phyloP scores from a whole-genome alignment of 2,797 vertebrate genomes.

The Chrysocyon brachyurus region DNA sequence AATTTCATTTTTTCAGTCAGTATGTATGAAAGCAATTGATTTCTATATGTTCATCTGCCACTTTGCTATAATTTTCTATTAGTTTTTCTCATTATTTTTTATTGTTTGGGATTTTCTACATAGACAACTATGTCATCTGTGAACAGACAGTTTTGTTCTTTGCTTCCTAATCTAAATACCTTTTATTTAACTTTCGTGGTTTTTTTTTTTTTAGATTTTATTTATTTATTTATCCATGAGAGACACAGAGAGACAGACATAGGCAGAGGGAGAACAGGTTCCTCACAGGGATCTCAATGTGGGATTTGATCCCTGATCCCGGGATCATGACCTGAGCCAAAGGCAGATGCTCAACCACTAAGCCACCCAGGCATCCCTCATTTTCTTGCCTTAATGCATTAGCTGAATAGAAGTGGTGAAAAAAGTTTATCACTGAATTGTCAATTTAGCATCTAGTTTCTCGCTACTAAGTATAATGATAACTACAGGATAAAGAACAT shows the following conservation, averaged over 20 bases:
- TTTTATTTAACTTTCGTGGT: not conserved
- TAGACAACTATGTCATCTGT: too few relatives aligned
- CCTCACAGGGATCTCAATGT: too few relatives aligned
- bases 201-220: too few relatives aligned
- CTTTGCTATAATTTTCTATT: not conserved
- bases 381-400: not conserved
- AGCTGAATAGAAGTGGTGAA: not conserved
- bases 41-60: not conserved
- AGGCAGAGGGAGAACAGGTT: too few relatives aligned
- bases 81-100: not conserved
- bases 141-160: not conserved
- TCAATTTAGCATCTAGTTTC: not conserved
- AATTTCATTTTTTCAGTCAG: not conserved
- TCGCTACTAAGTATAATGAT: not conserved
- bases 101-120: not conserved
- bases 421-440: not conserved
- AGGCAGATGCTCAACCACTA: too few relatives aligned
- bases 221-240: too few relatives aligned
- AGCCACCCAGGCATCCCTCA: not conserved
- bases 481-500: not conserved
- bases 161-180: not conserved
- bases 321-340: too few relatives aligned
- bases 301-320: too few relatives aligned
- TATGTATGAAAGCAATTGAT: not conserved
- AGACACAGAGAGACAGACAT: too few relatives aligned